Evolutionary conservation across 2,888 invertebrate genomes (phyloP).

Genomic region (Actias luna): DNA sequence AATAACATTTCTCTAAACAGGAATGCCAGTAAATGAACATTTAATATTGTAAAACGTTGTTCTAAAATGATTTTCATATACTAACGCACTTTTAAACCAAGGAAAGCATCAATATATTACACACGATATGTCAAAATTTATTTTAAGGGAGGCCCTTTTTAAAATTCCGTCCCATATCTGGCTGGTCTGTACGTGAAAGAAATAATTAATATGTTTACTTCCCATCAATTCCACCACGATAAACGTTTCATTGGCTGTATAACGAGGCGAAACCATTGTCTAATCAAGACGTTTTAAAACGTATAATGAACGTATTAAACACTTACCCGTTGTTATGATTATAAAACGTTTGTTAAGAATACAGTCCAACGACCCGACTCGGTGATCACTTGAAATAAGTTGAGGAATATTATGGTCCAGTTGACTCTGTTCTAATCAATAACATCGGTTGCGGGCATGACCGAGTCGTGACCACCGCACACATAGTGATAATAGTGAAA

Average conservation of each 20-base stretch:
- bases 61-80: background rate
- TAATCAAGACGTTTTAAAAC: conserved; percentile 12
- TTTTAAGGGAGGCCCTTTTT: conserved; percentile 1
- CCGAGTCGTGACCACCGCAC: no score
- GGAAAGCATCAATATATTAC: background rate
- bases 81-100: background rate
- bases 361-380: conserved; percentile 28
- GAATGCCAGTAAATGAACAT: background rate
- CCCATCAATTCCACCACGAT: conserved; percentile 8
- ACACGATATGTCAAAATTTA: background rate
- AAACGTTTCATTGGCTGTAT: conserved; percentile 6
- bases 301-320: conserved; percentile 11
- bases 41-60: background rate
- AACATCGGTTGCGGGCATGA: no score
- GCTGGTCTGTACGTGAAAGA: background rate
- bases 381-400: background rate
- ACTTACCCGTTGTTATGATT: conserved; percentile 19
- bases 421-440: background rate
- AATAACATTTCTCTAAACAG: background rate
- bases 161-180: conserved; percentile 7
- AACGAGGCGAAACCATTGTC: background rate
- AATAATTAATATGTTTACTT: conserved; percentile 6
- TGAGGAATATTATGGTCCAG: background rate
- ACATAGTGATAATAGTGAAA: no score
- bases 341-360: conserved; percentile 22